Percentiles rank a stretch among this genome's conserved stretches.
These are phyloP conservation scores for Lithophane ornitopus DNA, from an alignment of 2,888 invertebrate species.

Conservation along the genomic window DNA sequence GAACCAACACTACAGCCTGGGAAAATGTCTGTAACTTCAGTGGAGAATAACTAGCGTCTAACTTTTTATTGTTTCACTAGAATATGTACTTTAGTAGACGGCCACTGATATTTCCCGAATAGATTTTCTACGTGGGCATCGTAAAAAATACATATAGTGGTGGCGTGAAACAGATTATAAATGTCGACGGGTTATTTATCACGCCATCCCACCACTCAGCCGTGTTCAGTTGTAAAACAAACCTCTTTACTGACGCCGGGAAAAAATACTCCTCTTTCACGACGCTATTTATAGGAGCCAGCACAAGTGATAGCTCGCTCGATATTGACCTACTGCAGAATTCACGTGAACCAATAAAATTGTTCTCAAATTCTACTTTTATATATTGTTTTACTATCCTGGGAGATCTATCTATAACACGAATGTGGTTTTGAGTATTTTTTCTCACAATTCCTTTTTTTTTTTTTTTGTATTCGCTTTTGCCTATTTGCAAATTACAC, in stretches of 20 bases:
- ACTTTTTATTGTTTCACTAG: constrained; percentile 40
- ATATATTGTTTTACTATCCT: constrained; percentile 39
- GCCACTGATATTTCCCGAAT: constrained; percentile 50
- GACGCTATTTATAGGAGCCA: constrained; percentile 55
- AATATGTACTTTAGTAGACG: constrained; percentile 38
- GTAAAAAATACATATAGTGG: constrained; percentile 72
- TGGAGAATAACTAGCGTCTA: constrained; percentile 36
- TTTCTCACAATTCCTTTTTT: constrained; percentile 53
- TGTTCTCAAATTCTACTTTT: constrained; percentile 34
- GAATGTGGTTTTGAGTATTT: constrained; percentile 30
- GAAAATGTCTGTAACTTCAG: constrained; percentile 18
- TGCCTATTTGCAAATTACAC: constrained; percentile 33
- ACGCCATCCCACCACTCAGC: constrained; percentile 65
- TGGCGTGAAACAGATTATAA: constrained; percentile 73
- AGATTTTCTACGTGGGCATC: constrained; percentile 59
- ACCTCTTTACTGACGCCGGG: constrained; percentile 66
- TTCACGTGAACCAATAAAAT: constrained; percentile 51
- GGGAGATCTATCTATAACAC: constrained; percentile 12
- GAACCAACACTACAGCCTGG: constrained; percentile 7
- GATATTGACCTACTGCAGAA: constrained; percentile 60
- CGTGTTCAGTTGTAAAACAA: constrained; percentile 70
- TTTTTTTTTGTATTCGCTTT: constrained; percentile 32
- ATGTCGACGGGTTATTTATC: constrained; percentile 72
- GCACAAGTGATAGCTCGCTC: constrained; percentile 40
- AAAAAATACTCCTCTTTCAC: constrained; percentile 57